Conservation (phyloP, 2,113 vertebrate species). For the Trachemys scripta region DNA sequence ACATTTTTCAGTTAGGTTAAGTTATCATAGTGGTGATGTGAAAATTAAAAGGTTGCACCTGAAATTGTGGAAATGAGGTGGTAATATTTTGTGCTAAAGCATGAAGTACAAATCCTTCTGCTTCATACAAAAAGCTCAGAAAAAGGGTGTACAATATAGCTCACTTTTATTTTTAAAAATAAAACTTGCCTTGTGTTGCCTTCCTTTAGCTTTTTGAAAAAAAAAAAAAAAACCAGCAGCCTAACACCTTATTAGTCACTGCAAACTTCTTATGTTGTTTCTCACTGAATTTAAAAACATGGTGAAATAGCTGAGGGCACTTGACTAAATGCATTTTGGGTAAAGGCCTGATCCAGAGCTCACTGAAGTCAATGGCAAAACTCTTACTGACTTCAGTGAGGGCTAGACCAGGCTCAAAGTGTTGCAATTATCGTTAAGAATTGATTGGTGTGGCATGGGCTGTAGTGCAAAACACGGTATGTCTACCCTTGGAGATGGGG, state of each 20-base stretch:
- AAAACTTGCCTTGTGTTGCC: background rate
- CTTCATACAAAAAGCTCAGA: background rate
- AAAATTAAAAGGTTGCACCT: background rate
- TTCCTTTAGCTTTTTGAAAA: background rate
- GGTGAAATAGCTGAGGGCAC: background rate
- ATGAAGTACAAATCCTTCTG: background rate
- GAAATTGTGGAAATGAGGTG: constrained; percentile 3
- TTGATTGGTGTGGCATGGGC: accelerated
- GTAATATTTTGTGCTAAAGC: background rate
- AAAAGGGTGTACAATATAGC: background rate
- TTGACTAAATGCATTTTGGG: background rate
- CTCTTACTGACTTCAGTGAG: background rate
- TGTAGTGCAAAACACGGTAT: background rate
- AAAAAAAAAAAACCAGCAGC: background rate
- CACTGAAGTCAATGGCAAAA: background rate
- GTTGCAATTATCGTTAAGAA: background rate
- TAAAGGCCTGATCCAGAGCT: background rate
- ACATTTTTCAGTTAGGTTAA: constrained; percentile 47
- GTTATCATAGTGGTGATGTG: constrained; percentile 18
- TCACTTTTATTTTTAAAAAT: background rate
- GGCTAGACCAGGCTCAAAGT: background rate
- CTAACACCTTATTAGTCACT: constrained; percentile 28
- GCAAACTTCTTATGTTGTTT: background rate
- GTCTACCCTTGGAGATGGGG: background rate
- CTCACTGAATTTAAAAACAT: background rate